Evolutionary conservation across 2,888 invertebrate species (phyloP).

Genomic region (Aricia artaxerxes): DNA sequence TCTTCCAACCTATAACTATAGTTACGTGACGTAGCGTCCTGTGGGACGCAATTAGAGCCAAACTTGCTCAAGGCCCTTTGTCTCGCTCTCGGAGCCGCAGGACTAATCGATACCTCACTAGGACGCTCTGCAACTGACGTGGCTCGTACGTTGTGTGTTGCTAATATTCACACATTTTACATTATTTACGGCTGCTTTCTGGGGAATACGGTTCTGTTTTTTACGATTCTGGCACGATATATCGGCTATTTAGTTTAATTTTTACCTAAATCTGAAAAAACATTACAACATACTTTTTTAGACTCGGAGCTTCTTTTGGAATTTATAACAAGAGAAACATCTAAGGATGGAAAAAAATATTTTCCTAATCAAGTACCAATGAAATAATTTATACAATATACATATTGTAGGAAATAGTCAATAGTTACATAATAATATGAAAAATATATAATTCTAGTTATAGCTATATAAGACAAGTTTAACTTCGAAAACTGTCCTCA

Average conservation of each 20-base stretch:
- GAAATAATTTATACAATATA: no score
- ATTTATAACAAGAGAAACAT: background rate
- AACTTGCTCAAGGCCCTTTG: slow-evolving; percentile 31
- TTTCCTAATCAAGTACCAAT: no score
- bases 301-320: background rate
- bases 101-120: slow-evolving; percentile 29
- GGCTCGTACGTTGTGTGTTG: slow-evolving; percentile 18
- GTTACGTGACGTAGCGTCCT: slow-evolving; percentile 28
- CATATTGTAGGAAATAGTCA: no score
- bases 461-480: background rate
- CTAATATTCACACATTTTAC: slow-evolving; percentile 15
- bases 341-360: no score
- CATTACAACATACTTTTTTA: no score
- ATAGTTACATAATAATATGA: no score
- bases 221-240: background rate
- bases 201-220: background rate
- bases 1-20: slow-evolving; percentile 22
- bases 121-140: slow-evolving; percentile 28
- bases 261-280: no score
- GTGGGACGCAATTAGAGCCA: slow-evolving; percentile 32
- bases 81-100: slow-evolving; percentile 30
- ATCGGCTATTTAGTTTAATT: background rate
- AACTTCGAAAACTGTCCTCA: background rate
- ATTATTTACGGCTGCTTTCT: slow-evolving; percentile 16
- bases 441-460: background rate